Evolutionary conservation across 1,140 invertebrate species (phyloP).

Genomic region (Heterodera carotae): DNA sequence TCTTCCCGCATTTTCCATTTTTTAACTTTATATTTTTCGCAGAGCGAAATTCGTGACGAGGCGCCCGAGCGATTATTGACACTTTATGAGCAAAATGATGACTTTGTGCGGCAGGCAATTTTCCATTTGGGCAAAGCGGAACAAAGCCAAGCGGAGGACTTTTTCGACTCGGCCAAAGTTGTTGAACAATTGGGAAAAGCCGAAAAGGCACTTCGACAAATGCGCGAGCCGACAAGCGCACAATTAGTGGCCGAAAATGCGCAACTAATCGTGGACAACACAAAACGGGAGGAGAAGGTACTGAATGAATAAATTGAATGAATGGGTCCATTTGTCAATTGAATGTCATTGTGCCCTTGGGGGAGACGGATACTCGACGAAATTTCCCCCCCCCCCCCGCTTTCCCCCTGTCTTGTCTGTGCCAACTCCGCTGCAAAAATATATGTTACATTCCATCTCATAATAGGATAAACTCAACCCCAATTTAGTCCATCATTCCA

Average conservation of each 20-base stretch:
- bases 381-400: too few species aligned
- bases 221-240: constrained; percentile 30
- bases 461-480: too few species aligned
- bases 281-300: constrained; percentile 35
- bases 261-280: constrained; percentile 34
- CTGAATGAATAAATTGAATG: too few species aligned
- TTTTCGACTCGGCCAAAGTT: constrained; percentile 32
- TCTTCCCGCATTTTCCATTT: not conserved
- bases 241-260: constrained; percentile 31
- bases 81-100: constrained; percentile 42
- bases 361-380: too few species aligned
- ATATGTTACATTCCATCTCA: too few species aligned
- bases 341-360: too few species aligned
- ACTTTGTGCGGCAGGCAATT: constrained; percentile 42
- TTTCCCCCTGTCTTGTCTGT: too few species aligned
- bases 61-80: constrained; percentile 34
- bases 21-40: not conserved
- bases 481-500: too few species aligned
- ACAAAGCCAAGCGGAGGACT: constrained; percentile 16
- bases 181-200: constrained; percentile 26
- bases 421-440: too few species aligned
- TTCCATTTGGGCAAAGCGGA: constrained; percentile 32
- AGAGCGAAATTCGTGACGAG: constrained; percentile 43
- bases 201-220: constrained; percentile 33
- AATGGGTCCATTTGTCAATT: too few species aligned